phyloP scores from a whole-genome alignment of 2,888 invertebrate genomes.

The Magallana nippona region DNA sequence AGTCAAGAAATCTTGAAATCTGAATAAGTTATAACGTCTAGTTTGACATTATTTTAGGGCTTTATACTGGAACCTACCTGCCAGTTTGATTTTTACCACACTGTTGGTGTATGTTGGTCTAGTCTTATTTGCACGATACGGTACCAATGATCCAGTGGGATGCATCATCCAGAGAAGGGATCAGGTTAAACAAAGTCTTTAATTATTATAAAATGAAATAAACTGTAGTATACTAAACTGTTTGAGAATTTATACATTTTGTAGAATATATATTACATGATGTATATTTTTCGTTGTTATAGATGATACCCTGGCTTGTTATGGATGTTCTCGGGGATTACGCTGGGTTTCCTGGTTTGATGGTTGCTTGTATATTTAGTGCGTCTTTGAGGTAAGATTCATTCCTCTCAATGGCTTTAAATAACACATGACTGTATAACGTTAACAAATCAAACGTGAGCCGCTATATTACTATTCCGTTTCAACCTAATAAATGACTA shows the following conservation, averaged over 20 bases:
- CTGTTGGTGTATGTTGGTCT: constrained; percentile 57
- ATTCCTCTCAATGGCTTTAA: neutral
- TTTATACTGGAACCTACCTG: constrained; percentile 63
- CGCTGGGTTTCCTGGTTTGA: constrained; percentile 70
- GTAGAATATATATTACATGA: no score
- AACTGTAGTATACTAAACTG: neutral
- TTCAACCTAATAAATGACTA: no score
- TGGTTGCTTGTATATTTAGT: constrained; percentile 71
- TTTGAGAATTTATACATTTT: no score
- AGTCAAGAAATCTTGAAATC: no score
- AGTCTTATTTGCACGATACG: constrained; percentile 59
- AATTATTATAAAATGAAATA: neutral
- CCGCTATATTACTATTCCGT: no score
- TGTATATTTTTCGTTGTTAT: neutral
- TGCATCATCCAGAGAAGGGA: constrained; percentile 55
- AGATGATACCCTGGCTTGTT: constrained; percentile 69
- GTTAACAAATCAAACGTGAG: no score
- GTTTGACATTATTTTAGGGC: constrained; percentile 44
- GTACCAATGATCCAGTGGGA: constrained; percentile 62
- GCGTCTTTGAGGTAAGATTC: constrained; percentile 66
- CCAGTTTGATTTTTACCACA: constrained; percentile 58
- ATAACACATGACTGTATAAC: no score
- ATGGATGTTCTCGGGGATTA: constrained; percentile 66
- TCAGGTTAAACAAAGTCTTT: constrained; percentile 54
- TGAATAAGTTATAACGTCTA: no score